These are phyloP conservation scores for Stichodactyla mertensii DNA, from an alignment of 64 coral and sea anemone genomes.

Conservation along the genomic window DNA sequence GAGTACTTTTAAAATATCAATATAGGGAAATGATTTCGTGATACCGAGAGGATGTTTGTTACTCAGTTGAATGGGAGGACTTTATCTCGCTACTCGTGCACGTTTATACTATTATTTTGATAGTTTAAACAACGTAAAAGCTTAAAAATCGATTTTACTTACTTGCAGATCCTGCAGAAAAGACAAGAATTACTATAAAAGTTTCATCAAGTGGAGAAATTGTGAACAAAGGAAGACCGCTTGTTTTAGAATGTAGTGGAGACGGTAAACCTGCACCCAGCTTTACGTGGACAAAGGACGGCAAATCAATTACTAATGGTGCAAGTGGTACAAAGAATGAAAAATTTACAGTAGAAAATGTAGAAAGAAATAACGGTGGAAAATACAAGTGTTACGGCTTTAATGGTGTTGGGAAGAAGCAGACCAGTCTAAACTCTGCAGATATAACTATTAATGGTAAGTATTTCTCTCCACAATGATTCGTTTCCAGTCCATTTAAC, in stretches of 20 bases:
- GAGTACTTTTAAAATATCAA: neutral
- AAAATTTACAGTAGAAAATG: neutral
- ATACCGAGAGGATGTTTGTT: no score
- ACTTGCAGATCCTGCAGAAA: slow-evolving; percentile 11
- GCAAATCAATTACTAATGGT: neutral
- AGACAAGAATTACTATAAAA: neutral
- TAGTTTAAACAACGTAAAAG: neutral
- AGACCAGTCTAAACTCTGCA: neutral
- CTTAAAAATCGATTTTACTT: neutral
- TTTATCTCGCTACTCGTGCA: neutral
- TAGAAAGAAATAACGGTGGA: neutral
- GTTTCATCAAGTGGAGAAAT: neutral
- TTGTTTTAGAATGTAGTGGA: neutral
- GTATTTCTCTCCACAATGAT: neutral
- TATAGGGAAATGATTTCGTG: no score
- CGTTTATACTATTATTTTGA: neutral
- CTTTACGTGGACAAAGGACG: neutral
- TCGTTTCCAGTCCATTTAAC: no score
- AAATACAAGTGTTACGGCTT: neutral
- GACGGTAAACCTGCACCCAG: neutral
- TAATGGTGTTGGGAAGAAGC: neutral
- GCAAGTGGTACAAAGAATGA: neutral
- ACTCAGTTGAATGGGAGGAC: no score
- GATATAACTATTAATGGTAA: slow-evolving; percentile 4
- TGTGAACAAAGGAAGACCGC: neutral